Conservation (phyloP, 2,797 vertebrate genomes). For the Trematomus bernacchii region DNA sequence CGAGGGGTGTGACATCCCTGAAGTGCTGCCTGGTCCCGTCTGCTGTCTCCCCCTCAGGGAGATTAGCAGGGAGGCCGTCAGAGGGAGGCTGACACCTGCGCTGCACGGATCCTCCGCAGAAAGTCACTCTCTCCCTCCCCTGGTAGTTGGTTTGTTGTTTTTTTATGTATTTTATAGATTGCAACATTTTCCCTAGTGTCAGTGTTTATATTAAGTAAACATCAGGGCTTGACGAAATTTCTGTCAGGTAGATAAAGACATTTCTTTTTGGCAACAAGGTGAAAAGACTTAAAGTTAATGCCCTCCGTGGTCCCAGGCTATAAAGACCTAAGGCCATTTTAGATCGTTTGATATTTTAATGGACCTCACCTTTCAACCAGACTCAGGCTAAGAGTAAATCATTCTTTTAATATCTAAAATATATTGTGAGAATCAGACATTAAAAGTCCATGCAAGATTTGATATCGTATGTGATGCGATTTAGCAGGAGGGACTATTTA, state of each 20-base stretch:
- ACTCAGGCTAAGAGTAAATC: conserved; percentile 10
- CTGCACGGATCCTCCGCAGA: conserved; percentile 46
- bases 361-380: conserved; percentile 10
- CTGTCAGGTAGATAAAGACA: conserved; percentile 18
- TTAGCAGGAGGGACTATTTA: neutral
- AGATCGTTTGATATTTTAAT: conserved; percentile 29
- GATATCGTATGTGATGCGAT: neutral
- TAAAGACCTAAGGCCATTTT: conserved; percentile 31
- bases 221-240: conserved; percentile 8
- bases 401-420: conserved; percentile 21
- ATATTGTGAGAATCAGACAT: conserved; percentile 9
- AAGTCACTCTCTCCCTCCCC: conserved; percentile 34
- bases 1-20: conserved; percentile 40
- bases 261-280: conserved; percentile 22
- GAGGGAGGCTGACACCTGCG: conserved; percentile 59
- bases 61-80: conserved; percentile 56
- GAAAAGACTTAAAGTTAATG: conserved; percentile 24
- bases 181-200: conserved; percentile 4
- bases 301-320: conserved; percentile 21
- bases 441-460: neutral
- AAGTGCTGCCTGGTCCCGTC: conserved; percentile 34
- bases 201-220: conserved; percentile 33
- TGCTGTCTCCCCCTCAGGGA: conserved; percentile 49
- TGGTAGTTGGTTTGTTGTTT: conserved; percentile 45
- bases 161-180: conserved; percentile 22